Conservation (phyloP, 2,797 vertebrate species). For the Catamblyrhynchus diadema region DNA sequence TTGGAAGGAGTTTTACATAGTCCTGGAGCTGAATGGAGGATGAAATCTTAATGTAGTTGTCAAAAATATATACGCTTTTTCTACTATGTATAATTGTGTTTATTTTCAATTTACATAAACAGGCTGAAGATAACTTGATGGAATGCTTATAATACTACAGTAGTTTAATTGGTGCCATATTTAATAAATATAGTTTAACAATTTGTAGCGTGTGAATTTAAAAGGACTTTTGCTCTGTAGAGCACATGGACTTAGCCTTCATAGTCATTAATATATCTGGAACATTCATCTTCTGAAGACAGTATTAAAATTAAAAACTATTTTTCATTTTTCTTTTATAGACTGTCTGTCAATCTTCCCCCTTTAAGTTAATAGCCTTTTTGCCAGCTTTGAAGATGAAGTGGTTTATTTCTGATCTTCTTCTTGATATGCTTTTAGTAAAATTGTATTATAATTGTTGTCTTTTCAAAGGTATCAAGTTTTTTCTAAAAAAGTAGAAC, state of each 20-base stretch:
- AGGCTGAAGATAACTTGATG: neutral
- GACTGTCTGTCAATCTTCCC: neutral
- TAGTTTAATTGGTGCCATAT: neutral
- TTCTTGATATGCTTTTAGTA: neutral
- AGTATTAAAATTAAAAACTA: too few relatives aligned
- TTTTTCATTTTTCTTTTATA: too few relatives aligned
- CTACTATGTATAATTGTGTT: neutral
- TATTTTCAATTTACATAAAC: slow-evolving; percentile 1
- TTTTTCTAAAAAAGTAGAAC: neutral
- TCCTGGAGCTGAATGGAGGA: neutral
- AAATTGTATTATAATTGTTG: neutral
- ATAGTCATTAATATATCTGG: neutral
- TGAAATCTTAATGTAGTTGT: neutral
- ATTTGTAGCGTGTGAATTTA: neutral
- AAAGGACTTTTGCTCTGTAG: neutral
- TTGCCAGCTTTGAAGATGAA: neutral
- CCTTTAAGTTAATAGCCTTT: neutral
- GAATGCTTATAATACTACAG: neutral
- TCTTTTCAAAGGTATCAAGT: neutral
- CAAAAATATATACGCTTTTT: neutral
- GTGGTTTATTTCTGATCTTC: neutral
- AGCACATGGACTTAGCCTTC: neutral
- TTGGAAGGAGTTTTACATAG: neutral
- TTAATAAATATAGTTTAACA: neutral
- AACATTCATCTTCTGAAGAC: neutral